Percentiles rank a stretch among this genome's conserved stretches.
Conservation (phyloP, 2,888 invertebrate species). For the Micropterix aruncella region DNA sequence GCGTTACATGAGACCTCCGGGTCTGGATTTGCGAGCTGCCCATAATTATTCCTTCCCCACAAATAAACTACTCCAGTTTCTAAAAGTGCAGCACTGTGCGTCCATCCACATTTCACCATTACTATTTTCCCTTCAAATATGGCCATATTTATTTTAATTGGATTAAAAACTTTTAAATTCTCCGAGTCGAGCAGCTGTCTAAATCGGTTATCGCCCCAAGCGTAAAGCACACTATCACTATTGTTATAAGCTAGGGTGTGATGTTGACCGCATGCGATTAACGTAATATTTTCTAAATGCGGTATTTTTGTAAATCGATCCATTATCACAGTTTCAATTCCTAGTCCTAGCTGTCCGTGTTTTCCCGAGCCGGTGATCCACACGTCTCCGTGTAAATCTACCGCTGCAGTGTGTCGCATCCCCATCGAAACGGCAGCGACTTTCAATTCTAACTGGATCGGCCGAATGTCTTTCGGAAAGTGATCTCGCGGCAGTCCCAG, state of each 20-base stretch:
- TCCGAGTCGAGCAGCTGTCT: constrained; percentile 53
- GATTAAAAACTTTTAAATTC: constrained; percentile 33
- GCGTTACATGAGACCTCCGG: background rate
- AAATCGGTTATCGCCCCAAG: constrained; percentile 75
- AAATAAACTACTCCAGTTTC: constrained; percentile 47
- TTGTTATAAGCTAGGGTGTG: constrained; percentile 50
- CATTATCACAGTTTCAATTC: constrained; percentile 21
- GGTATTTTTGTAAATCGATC: constrained; percentile 38
- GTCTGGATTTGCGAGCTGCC: constrained; percentile 46
- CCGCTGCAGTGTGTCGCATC: constrained; percentile 49
- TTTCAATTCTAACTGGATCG: constrained; percentile 29
- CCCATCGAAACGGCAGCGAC: constrained; percentile 50
- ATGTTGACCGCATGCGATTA: constrained; percentile 68
- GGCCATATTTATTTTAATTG: constrained; percentile 39
- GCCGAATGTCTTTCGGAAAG: constrained; percentile 24
- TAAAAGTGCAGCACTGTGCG: constrained; percentile 52
- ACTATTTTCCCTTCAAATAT: constrained; percentile 37
- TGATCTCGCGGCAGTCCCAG: constrained; percentile 47
- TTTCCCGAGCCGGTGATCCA: constrained; percentile 51
- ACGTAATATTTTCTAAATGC: constrained; percentile 38
- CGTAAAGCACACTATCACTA: constrained; percentile 44
- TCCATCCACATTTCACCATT: constrained; percentile 61
- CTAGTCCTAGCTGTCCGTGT: constrained; percentile 54
- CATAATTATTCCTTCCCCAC: constrained; percentile 74
- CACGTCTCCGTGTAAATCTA: constrained; percentile 46